phyloP scores from a whole-genome alignment of 2,888 invertebrate species.

The Steinernema hermaphroditum region DNA sequence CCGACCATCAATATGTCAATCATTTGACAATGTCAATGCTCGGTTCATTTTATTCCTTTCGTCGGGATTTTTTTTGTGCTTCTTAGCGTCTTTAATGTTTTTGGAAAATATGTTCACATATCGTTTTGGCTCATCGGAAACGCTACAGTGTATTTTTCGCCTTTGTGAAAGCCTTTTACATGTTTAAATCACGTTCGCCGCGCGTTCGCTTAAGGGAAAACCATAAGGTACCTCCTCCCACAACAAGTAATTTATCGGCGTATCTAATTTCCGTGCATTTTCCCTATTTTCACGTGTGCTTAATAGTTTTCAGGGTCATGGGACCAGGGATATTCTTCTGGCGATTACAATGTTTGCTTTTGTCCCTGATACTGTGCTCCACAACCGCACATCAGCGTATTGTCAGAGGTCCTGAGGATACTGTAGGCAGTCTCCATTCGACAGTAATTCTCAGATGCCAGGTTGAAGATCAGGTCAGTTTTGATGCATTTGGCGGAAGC shows the following conservation, averaged over 20 bases:
- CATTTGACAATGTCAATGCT: too few species aligned
- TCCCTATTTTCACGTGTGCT: neutral
- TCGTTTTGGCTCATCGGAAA: neutral
- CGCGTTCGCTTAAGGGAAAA: neutral
- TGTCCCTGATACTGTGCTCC: constrained; percentile 34
- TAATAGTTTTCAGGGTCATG: neutral
- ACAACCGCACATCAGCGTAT: constrained; percentile 45
- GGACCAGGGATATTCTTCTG: neutral
- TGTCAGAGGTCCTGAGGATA: constrained; percentile 52
- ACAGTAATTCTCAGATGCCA: constrained; percentile 55
- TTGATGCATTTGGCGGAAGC: constrained; percentile 29
- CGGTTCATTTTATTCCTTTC: too few species aligned
- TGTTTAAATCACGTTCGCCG: too few species aligned
- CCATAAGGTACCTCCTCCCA: neutral
- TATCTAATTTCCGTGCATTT: neutral
- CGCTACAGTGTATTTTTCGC: neutral
- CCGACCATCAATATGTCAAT: too few species aligned
- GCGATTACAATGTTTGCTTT: constrained; percentile 31
- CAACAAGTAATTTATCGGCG: neutral
- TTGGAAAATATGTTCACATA: neutral
- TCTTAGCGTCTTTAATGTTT: neutral
- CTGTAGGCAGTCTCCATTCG: constrained; percentile 48
- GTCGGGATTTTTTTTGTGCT: neutral
- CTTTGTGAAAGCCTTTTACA: too few species aligned
- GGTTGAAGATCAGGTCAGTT: constrained; percentile 60